Percentiles rank a stretch among this genome's conserved stretches.
Evolutionary conservation across 2,113 vertebrate species (phyloP).

Genomic region (Ornithorhynchus anatinus): DNA sequence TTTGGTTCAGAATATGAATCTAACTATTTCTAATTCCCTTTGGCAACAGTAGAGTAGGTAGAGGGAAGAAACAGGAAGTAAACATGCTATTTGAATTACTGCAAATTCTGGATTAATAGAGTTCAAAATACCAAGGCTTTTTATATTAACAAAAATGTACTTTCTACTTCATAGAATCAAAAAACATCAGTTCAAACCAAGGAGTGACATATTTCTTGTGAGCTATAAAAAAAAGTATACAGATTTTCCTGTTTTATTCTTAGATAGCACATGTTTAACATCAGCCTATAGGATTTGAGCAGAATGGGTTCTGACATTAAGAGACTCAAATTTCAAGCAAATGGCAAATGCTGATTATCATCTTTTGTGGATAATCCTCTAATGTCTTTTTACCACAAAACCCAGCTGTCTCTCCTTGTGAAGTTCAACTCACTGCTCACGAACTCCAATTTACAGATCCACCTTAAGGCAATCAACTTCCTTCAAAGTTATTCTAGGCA

Average conservation of each 20-base stretch:
- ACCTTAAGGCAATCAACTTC: background rate
- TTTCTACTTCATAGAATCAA: background rate
- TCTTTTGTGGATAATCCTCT: background rate
- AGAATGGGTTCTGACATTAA: too few species aligned
- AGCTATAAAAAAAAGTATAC: background rate
- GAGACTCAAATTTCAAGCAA: too few species aligned
- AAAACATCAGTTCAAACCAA: background rate
- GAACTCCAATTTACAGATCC: background rate
- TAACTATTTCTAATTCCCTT: too few species aligned
- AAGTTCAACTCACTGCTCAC: background rate
- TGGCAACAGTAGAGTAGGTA: too few species aligned
- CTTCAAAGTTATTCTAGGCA: background rate
- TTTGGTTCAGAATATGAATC: too few species aligned
- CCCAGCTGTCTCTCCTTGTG: background rate
- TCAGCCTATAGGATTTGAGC: background rate
- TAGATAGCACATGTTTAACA: background rate
- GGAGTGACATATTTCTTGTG: background rate
- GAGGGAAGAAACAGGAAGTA: too few species aligned
- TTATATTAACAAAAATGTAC: background rate
- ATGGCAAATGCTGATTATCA: background rate
- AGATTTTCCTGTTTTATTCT: background rate
- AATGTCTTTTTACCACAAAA: background rate
- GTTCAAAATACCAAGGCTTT: background rate
- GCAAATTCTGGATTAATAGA: too few species aligned
- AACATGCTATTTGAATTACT: too few species aligned